Base-by-base conservation (phyloP, 1,140 invertebrate species). In the Pseudomyrmex cubaensis region DNA sequence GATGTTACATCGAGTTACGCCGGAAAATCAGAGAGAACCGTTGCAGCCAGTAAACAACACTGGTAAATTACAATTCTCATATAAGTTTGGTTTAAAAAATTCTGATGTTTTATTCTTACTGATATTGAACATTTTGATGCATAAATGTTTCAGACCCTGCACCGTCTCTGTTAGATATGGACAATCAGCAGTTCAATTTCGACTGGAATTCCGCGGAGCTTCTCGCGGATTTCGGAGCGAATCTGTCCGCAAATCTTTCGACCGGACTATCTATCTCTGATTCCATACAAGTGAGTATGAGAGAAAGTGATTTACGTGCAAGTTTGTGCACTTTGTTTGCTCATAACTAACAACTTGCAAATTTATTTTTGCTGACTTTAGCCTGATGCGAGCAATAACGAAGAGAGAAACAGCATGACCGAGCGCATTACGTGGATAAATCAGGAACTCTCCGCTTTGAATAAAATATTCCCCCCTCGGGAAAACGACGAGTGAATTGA, bases 371-470 rank as follows among this genome's bases (percentile, higher is more conserved):
- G 15, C 46, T 54, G 13, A 62, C 66, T 87, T 22, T 78, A 88
- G 86, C 25, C 77, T 1, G 83, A 63, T 17, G n/a, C 22, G 9
- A 66, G 5, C 22, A 76, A 72, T 54, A 9, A 9, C 1, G 84
- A 59, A 62, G 87, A 88, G 50, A 82, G 93, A 2, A 95, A 95
- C 61, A 95, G 95, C 91, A 94, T 95, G 66, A 94, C 94, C 8
- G 92, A 93, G 72, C 92, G 84, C 7, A 92, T 92, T 46, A 90
- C 92, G 67, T 72, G 76, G 76, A 48, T 61, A 59, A 59, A 61
- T 5, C 90, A 93, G 75, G 94, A 93, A 70, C 85, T 94, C 4
- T 92, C 90, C 72, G 90, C 50, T 52, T 52, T 52, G 50, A 52
- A 52, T 52, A 52, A 52, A 75, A 91, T 93, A 77, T 93, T 91